Evolutionary conservation across 2,888 invertebrate genomes (phyloP), one percentile per base, ranked within the genome.

Genomic region (Caenorhabditis sinica): DNA sequence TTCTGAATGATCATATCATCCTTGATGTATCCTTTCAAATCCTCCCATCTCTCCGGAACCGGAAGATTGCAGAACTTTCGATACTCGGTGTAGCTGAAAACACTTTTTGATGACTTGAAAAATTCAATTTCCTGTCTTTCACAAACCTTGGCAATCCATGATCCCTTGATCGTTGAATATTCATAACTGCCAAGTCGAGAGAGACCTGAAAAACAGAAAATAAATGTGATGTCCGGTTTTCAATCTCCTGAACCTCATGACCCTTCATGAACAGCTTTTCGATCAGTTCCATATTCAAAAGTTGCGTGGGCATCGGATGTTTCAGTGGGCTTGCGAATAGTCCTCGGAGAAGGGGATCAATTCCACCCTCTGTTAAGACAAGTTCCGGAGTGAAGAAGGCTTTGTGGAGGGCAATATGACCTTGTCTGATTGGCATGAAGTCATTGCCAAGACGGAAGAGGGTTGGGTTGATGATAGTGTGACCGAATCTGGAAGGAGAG

Each of bases 381-480:
- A 98, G 94, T 96, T 97, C 98, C 0, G 99, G 98, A 0, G 98
- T 95, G 93, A 99, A 99, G 94, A 99, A 99, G 0, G 98, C 98
- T 74, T 92, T 95, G 82, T 97, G 96, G 6, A 99, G 94, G 2
- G 96, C 95, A 56, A 99, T 94, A 93, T 98, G 95, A 0, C 98
- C 97, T 93, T 97, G 95, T 0, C 95, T 95, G 88, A 97, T 97
- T 0, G 93, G 93, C 85, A 86, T 81, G 72, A 92, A 92, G 60
- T 91, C 85, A 25, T 88, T 87, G 66, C 88, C 86, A 23, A 92
- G 83, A 23, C 91, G 89, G 75, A 86, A 88, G 2, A 99, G 94
- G 58, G 96, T 94, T 0, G 99, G 99, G 93, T 98, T 98, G 75
- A 99, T 97, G 76, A 99, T 94, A 0, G 97, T 96, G 93, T 99